phyloP scores from a whole-genome alignment of 1,140 invertebrate genomes.

The Brachionus paranguensis region DNA sequence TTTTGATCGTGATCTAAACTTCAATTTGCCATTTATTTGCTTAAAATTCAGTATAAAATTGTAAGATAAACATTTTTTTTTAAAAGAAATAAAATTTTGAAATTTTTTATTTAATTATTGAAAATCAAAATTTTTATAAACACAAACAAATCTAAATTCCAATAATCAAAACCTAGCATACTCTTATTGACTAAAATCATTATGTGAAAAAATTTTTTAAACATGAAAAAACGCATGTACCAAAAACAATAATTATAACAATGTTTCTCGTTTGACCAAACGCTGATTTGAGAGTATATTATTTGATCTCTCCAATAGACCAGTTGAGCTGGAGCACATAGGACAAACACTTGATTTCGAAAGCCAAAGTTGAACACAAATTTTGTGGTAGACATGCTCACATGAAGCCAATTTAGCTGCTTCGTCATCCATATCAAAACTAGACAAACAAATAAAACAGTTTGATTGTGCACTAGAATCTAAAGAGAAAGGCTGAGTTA shows the following conservation, averaged over 20 bases:
- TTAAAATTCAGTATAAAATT: too few species aligned
- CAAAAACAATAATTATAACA: background rate
- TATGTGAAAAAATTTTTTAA: too few species aligned
- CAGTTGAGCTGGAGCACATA: background rate
- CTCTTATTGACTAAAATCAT: too few species aligned
- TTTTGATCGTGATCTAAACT: too few species aligned
- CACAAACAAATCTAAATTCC: too few species aligned
- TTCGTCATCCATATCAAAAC: constrained; percentile 15
- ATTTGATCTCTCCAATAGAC: constrained; percentile 2
- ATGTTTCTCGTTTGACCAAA: background rate
- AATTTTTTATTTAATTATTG: too few species aligned
- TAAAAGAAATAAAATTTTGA: too few species aligned
- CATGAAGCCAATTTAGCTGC: background rate
- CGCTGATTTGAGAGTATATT: background rate
- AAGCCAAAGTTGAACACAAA: constrained; percentile 25
- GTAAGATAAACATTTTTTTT: too few species aligned
- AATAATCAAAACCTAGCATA: too few species aligned
- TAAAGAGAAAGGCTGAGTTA: background rate
- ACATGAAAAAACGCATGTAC: too few species aligned
- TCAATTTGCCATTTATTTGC: too few species aligned
- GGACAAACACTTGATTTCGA: background rate
- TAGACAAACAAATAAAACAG: constrained; percentile 22
- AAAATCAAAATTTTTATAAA: too few species aligned
- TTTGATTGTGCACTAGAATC: background rate
- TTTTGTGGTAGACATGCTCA: background rate